Base-by-base conservation (phyloP, 2,888 invertebrate species). In the Andricus curvator region DNA sequence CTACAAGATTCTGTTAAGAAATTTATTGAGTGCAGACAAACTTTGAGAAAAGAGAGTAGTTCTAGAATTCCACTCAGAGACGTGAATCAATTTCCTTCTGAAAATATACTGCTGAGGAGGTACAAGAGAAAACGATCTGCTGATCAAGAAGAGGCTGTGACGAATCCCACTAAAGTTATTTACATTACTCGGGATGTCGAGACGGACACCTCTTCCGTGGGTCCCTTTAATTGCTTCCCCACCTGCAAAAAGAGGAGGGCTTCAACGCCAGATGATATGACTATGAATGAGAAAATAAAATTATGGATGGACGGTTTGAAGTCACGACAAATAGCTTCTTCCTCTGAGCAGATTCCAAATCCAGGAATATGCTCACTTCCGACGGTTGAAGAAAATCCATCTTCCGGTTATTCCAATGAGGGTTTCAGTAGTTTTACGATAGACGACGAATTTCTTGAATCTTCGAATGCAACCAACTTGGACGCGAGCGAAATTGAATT, bases 31-130 rank as follows among this genome's bases (percentile, higher is more conserved):
- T 94, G 95, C 84, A 93, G 95, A 56, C 94, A 94, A 88, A 95
- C 95, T 0, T 90, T 96, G 77, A 92, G 95, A 65, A 96, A 95
- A 87, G 95, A 95, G 81, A 95, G 95, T 80, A 95, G 95, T 81
- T 94, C 95, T 62, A 93, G 95, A 78, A 93, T 94, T 68, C 95
- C 95, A 17, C 93, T 95, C 29, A 93, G 95, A 79, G 94, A 94
- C 84, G 88, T 95, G 15, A 93, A 93, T 83, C 93, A 94, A 82
- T 94, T 95, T 88, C 85, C 88, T 33, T 88, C 88, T 0, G 89
- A 91, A 37, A 85, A 82, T 81, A 85, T 86, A 79, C 82, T 86
- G 48, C 80, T 85, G 22, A 85, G 81, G 48, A 80, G 85, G 51
- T 81, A 81, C 20, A 91, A 89, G 78, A 85, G 88, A 77, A 89